These are phyloP conservation scores for Amphiprion percula DNA, from an alignment of 2,113 vertebrate species.

Conservation along the genomic window DNA sequence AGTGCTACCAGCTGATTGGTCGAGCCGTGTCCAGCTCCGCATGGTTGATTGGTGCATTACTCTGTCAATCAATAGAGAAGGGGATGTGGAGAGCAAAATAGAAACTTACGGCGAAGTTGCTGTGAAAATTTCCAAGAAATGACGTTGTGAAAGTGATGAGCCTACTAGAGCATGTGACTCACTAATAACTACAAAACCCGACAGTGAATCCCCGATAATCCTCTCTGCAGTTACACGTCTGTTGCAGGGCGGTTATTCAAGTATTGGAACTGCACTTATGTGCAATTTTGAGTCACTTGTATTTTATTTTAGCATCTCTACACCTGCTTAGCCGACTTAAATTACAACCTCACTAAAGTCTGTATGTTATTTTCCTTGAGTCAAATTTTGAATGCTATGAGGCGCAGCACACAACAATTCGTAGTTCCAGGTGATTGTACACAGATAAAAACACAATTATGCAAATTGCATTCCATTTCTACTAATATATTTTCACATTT, in stretches of 20 bases:
- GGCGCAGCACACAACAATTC: too few relatives aligned
- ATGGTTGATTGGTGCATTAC: constrained; percentile 19
- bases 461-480: too few relatives aligned
- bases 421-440: too few relatives aligned
- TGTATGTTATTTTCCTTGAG: too few relatives aligned
- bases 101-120: constrained; percentile 70
- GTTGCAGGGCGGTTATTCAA: too few relatives aligned
- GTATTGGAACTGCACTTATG: background rate
- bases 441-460: too few relatives aligned
- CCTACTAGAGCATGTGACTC: constrained; percentile 17
- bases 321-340: too few relatives aligned
- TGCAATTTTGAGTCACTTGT: too few relatives aligned
- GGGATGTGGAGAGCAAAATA: constrained; percentile 43
- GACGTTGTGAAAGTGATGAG: constrained; percentile 63
- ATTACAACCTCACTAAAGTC: too few relatives aligned
- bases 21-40: rapidly evolving
- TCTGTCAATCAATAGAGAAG: constrained; percentile 49
- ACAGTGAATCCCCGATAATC: background rate
- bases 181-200: background rate
- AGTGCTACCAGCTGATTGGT: constrained; percentile 59
- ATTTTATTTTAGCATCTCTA: too few relatives aligned
- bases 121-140: constrained; percentile 75
- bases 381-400: too few relatives aligned
- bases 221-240: background rate
- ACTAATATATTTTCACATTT: too few relatives aligned